phyloP scores from a whole-genome alignment of 2,797 vertebrate species.

The Rhinatrema bivittatum region DNA sequence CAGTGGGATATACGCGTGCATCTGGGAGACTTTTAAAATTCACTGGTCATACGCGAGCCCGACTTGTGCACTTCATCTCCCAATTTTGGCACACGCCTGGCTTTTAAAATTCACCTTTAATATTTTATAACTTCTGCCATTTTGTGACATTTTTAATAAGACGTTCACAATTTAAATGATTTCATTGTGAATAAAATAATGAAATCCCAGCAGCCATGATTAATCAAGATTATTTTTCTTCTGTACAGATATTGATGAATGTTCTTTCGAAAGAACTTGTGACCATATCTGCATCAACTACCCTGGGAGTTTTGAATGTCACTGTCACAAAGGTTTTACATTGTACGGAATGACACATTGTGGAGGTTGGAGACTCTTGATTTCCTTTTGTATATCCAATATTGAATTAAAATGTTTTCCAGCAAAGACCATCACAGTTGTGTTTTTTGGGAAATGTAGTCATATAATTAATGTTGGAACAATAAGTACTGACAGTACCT shows the following conservation, averaged over 20 bases:
- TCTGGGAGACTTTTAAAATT: no score
- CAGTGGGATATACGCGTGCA: no score
- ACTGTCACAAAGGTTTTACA: conserved; percentile 82
- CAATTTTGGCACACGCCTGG: no score
- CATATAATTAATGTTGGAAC: no score
- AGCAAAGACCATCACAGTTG: background rate
- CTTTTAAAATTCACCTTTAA: no score
- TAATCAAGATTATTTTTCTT: conserved; percentile 2
- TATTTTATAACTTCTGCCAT: no score
- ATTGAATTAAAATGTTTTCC: background rate
- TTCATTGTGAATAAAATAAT: background rate
- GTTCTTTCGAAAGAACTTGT: conserved; percentile 65
- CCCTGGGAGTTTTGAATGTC: conserved; percentile 77
- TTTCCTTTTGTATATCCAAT: background rate
- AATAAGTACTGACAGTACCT: no score
- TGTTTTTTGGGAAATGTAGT: background rate
- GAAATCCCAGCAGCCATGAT: background rate
- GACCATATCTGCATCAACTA: conserved; percentile 70
- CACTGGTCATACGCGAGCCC: no score
- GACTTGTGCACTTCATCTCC: no score
- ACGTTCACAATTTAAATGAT: no score
- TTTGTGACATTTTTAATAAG: no score
- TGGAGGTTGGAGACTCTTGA: conserved; percentile 69
- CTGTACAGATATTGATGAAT: conserved; percentile 62
- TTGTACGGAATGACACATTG: conserved; percentile 91